Evolutionary conservation across 2,113 vertebrate species (phyloP), one percentile per base, ranked within the genome.

Genomic region (Leucosticte australis): DNA sequence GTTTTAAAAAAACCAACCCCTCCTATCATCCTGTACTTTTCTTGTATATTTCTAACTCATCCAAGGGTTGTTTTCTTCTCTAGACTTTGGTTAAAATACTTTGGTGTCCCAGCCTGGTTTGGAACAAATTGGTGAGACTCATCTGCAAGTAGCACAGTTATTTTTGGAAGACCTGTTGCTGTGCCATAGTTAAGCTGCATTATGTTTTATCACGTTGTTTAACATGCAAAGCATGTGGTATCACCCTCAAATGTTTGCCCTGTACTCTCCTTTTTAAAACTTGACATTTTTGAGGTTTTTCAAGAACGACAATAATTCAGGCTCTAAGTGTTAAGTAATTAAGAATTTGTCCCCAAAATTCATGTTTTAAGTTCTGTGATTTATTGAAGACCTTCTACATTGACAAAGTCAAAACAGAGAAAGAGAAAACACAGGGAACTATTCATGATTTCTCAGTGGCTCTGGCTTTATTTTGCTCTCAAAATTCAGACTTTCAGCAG

Each of bases 101-200:
- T 60, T 63, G n/a, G 10, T 70, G 33, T 9, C 69, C 52, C 59
- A 69, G 31, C 18, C 27, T 57, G 26, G 13, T 65, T 65, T 47
- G 46, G 73, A 86, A 73, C 42, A 70, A 70, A 39, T 59, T 21
- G 0, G 26, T n/a, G 47, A 90, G 44, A 50, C 33, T 60, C 7
- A 33, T 78, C 52, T 91, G 22, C 55, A 75, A 6, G 31, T 15
- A 42, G 33, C 18, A 56, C 22, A 55, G 46, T 71, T 94, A 89
- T 84, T 92, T 93, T 78, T 70, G 68, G 62, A 87, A 94, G 69
- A 95, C 69, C 65, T 89, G 74, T 73, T 87, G 53, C 81, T 14
- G 13, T 53, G 70, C 62, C 37, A 31, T 13, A 35, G 31, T 62
- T 87, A 39, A 76, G 21, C 14, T 63, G 30, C 42, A n/a, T 89